Percentiles rank a stretch among this genome's conserved stretches.
Conservation (phyloP, 2,113 vertebrate species). For the Apistogramma diplotaenia region DNA sequence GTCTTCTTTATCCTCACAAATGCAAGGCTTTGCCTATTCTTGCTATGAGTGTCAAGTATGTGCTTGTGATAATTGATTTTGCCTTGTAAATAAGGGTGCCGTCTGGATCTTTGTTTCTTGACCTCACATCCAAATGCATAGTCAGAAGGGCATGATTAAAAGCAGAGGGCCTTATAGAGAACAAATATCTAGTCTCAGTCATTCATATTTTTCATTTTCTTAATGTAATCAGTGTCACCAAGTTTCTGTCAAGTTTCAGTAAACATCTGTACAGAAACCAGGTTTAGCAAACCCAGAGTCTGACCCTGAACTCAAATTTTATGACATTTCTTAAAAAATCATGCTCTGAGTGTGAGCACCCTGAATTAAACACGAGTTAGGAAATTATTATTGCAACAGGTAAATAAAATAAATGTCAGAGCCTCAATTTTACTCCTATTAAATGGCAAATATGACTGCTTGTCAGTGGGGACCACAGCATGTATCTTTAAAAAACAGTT, state of each 20-base stretch:
- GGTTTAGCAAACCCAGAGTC: background rate
- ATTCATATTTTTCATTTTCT: background rate
- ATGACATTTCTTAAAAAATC: background rate
- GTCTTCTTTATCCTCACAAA: background rate
- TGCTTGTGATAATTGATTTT: slow-evolving; percentile 21
- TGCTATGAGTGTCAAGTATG: slow-evolving; percentile 25
- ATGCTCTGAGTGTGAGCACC: background rate
- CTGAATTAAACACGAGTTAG: background rate
- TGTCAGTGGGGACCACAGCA: background rate
- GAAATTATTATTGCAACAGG: background rate
- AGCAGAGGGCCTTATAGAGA: background rate
- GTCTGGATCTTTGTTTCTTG: background rate
- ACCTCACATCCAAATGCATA: background rate
- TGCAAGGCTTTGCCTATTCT: slow-evolving; percentile 6
- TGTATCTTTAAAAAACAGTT: background rate
- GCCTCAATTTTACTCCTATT: background rate
- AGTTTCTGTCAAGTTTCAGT: background rate
- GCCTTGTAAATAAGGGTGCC: background rate
- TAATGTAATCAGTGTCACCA: background rate
- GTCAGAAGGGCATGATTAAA: background rate
- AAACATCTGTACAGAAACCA: background rate
- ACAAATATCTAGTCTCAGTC: background rate
- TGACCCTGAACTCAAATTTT: background rate
- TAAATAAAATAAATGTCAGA: background rate
- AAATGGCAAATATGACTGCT: too few species aligned